Conservation (phyloP, 2,797 vertebrate genomes). For the Gouania willdenowi region DNA sequence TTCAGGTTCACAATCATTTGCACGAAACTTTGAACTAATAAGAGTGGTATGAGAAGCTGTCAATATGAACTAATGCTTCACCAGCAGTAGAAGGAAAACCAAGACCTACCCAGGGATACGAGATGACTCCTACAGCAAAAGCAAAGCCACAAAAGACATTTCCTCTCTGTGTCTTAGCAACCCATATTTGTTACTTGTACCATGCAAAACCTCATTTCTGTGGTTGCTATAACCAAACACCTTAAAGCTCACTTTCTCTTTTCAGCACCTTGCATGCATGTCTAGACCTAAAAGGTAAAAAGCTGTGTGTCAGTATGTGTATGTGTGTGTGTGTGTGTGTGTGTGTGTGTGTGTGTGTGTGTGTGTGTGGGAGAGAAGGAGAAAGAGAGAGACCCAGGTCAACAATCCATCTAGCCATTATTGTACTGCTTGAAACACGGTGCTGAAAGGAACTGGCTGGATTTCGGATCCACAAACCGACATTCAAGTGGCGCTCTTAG, state of each 20-base stretch:
- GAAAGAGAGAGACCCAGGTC: slow-evolving; percentile 4
- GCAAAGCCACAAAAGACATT: slow-evolving; percentile 22
- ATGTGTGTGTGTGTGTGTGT: no score
- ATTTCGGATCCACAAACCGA: slow-evolving; percentile 14
- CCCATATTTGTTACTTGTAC: slow-evolving; percentile 43
- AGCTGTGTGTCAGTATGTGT: no score
- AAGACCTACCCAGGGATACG: slow-evolving; percentile 7
- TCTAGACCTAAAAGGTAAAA: slow-evolving; percentile 50
- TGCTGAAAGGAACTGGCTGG: slow-evolving; percentile 39
- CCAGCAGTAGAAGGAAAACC: slow-evolving; percentile 16
- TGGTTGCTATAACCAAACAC: slow-evolving; percentile 37
- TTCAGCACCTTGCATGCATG: slow-evolving; percentile 57
- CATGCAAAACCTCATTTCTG: slow-evolving; percentile 31
- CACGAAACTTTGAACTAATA: slow-evolving; percentile 37
- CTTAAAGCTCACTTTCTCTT: slow-evolving; percentile 38
- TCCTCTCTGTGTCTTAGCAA: slow-evolving; percentile 53
- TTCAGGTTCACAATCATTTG: slow-evolving; percentile 23
- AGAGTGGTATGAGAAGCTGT: slow-evolving; percentile 29
- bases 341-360: no score
- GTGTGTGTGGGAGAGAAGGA: no score
- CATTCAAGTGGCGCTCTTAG: slow-evolving; percentile 7
- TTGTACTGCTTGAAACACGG: slow-evolving; percentile 48
- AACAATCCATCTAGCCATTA: slow-evolving; percentile 52
- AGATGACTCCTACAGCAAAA: background rate
- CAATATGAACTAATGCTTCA: slow-evolving; percentile 23